Base-by-base conservation (phyloP, 1,140 invertebrate genomes). In the Oscheius sp. region DNA sequence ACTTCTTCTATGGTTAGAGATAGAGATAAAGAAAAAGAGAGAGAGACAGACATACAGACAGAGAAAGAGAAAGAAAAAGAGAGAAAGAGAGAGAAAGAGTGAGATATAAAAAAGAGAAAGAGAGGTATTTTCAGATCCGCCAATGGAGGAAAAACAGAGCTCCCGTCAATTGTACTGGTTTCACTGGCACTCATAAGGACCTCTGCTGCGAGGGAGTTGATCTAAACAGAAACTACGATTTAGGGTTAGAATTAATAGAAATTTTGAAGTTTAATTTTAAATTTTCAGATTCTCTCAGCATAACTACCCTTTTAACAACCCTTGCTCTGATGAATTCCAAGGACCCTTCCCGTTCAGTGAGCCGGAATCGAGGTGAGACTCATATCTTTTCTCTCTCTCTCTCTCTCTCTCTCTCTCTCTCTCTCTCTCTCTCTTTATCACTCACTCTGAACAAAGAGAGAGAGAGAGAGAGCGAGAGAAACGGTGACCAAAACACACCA, bases 191-290 rank as follows among this genome's bases (percentile, higher is more conserved):
- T 69, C 75, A 76, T 34, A 70, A 74, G 15, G 66, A 70, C 10
- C 35, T 76, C 7, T 82, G 80, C 64, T 82, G 80, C 45, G 79
- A 82, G n/a, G 80, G 80, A 13, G 80, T 82, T 18, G 80, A 82
- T 69, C 65, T 82, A 45, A 82, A 82, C 38, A 28, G 80, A 10
- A 82, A 82, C 59, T 82, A 74, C 52, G 80, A 82, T 68, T 45
- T 71, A 18, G 69, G 38, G 61, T 63, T 13, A n/a, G n/a, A n/a
- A n/a, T n/a, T n/a, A n/a, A 42, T 0, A 0, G 32, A 32, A 7
- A 7, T 29, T n/a, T 38, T n/a, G 0, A 18, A 59, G 20, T 59
- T 10, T 10, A 0, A 59, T 23, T 38, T n/a, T 10, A 55, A 55
- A 32, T 15, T 74, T 66, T 82, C 64, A 58, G 26, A 13, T 82